These are phyloP conservation scores for Yoshiicerus persimilis DNA, from an alignment of 1,140 invertebrate species.

Conservation along the genomic window DNA sequence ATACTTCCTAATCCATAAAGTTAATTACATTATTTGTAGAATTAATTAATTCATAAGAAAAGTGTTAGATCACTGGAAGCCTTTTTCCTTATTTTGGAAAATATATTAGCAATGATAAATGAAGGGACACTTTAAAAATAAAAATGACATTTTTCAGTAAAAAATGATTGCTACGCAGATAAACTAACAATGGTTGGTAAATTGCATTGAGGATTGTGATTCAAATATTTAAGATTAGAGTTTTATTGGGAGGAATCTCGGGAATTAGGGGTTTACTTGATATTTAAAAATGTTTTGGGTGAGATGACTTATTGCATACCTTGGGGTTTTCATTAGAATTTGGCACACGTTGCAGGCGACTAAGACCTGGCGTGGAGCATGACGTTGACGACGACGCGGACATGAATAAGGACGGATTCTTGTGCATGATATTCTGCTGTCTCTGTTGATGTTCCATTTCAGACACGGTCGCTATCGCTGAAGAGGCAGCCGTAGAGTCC, in stretches of 20 bases:
- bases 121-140: too few species aligned
- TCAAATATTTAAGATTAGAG: not conserved
- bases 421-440: not conserved
- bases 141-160: too few species aligned
- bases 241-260: not conserved
- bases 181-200: too few species aligned
- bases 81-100: too few species aligned
- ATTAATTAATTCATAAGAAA: too few species aligned
- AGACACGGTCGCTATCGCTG: slow-evolving; percentile 1
- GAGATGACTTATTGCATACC: not conserved
- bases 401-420: slow-evolving; percentile 25
- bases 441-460: not conserved
- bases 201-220: not conserved
- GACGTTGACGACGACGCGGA: not conserved
- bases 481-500: slow-evolving; percentile 3
- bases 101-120: too few species aligned
- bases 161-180: too few species aligned
- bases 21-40: too few species aligned
- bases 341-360: slow-evolving; percentile 12
- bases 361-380: not conserved
- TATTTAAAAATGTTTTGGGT: not conserved
- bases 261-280: not conserved
- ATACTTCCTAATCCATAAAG: too few species aligned
- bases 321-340: slow-evolving; percentile 8
- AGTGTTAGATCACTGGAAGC: too few species aligned